These are phyloP conservation scores for Lithobates pipiens DNA, from an alignment of 2,797 vertebrate genomes.

Conservation along the genomic window DNA sequence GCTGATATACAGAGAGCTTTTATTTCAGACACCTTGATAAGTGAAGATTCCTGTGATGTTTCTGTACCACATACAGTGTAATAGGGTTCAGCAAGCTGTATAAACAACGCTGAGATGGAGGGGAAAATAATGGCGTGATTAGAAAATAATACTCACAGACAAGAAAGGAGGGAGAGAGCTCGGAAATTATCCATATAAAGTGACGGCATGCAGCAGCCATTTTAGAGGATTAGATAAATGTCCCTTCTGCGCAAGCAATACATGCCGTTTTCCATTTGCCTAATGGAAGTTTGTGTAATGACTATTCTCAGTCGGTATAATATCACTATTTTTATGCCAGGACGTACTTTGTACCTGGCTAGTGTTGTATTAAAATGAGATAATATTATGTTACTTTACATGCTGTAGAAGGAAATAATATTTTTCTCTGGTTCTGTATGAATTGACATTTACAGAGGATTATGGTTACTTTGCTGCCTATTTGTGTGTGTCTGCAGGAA, in stretches of 20 bases:
- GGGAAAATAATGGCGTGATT: slow-evolving; percentile 9
- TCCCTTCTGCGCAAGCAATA: slow-evolving; percentile 24
- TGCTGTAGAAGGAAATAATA: slow-evolving; percentile 31
- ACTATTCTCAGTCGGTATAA: slow-evolving; percentile 45
- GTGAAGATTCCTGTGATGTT: too few species aligned
- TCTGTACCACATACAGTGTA: too few species aligned
- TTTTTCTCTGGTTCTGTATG: background rate
- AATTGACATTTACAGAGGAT: slow-evolving; percentile 8
- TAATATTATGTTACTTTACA: slow-evolving; percentile 50
- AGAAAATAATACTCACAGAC: background rate
- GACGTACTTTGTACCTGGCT: slow-evolving; percentile 11
- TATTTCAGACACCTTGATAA: too few species aligned
- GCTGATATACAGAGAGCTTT: too few species aligned
- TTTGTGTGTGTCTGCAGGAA: slow-evolving; percentile 14
- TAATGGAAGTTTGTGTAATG: slow-evolving; percentile 55
- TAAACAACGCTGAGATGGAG: slow-evolving; percentile 6
- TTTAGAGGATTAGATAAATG: slow-evolving; percentile 49
- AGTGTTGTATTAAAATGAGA: slow-evolving; percentile 30
- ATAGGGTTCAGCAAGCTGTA: background rate
- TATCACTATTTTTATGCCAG: slow-evolving; percentile 31
- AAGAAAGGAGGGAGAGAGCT: background rate
- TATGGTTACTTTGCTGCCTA: background rate
- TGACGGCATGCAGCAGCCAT: slow-evolving; percentile 1
- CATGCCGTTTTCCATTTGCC: slow-evolving; percentile 44
- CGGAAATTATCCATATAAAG: background rate